phyloP scores from a whole-genome alignment of 2,888 invertebrate genomes.

The Cyclophora albipunctata region DNA sequence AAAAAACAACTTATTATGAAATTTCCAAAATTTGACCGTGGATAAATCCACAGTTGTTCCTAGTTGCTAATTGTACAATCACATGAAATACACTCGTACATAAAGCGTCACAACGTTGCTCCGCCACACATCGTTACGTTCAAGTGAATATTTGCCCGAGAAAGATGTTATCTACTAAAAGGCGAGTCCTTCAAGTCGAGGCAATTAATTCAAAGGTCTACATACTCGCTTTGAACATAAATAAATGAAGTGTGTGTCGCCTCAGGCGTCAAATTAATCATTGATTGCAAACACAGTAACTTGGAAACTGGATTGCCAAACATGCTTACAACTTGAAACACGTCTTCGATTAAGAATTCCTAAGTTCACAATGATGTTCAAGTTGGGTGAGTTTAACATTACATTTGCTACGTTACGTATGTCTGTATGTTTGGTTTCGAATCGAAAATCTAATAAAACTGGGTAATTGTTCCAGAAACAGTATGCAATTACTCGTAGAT shows the following conservation, averaged over 20 bases:
- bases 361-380: conserved; percentile 2
- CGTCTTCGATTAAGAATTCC: conserved; percentile 10
- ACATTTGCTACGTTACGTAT: conserved; percentile 8
- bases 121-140: too few relatives aligned
- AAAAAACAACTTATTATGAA: too few relatives aligned
- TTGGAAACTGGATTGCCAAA: conserved; percentile 22
- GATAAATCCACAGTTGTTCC: too few relatives aligned
- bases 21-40: too few relatives aligned
- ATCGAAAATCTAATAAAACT: too few relatives aligned
- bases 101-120: too few relatives aligned
- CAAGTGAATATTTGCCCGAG: too few relatives aligned
- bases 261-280: conserved; percentile 28
- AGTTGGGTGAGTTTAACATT: conserved; percentile 3
- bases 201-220: conserved; percentile 13
- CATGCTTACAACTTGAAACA: conserved; percentile 15
- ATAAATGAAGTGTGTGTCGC: conserved; percentile 15
- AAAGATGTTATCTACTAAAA: not conserved
- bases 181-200: not conserved
- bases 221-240: conserved; percentile 15
- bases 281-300: conserved; percentile 27
- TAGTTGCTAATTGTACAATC: too few relatives aligned
- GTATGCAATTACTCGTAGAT: too few relatives aligned
- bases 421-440: conserved; percentile 3
- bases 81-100: too few relatives aligned
- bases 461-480: too few relatives aligned